Percentiles rank a stretch among this genome's conserved stretches.
Evolutionary conservation across 2,113 vertebrate genomes (phyloP).

Genomic region (Pseudorasbora parva): DNA sequence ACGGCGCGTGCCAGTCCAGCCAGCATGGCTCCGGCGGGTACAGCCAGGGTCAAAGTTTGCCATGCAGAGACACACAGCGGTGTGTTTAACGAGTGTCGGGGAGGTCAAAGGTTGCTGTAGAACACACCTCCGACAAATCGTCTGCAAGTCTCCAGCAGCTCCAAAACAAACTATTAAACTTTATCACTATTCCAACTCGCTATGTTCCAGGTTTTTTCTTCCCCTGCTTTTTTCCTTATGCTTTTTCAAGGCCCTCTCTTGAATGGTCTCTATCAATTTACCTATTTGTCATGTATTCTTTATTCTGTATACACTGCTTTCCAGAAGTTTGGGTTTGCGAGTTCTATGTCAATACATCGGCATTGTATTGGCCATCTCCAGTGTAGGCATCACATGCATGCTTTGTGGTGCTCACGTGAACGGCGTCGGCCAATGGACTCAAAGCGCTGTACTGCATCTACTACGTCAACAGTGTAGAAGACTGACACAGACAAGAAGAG

Average conservation of each 20-base stretch:
- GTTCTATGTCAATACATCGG: no score
- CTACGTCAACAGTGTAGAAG: no score
- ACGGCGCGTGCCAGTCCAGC: constrained; percentile 54
- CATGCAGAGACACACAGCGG: constrained; percentile 44
- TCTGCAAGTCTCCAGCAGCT: constrained; percentile 48
- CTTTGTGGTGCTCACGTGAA: no score
- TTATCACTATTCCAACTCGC: constrained; percentile 61
- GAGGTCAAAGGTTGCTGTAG: constrained; percentile 61
- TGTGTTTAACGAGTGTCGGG: constrained; percentile 50
- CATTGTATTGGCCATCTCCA: no score
- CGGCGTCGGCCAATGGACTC: no score
- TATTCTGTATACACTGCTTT: background rate
- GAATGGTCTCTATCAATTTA: constrained; percentile 13
- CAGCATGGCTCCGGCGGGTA: constrained; percentile 48
- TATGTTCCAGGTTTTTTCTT: constrained; percentile 49
- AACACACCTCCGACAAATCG: constrained; percentile 55
- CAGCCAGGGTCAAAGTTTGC: constrained; percentile 52
- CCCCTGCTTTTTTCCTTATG: background rate
- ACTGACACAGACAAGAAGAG: no score
- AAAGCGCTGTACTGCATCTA: no score
- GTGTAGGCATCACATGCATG: no score
- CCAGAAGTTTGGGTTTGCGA: background rate
- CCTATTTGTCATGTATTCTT: background rate
- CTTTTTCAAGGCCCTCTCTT: background rate
- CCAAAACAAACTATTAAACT: constrained; percentile 74